Percentiles rank a stretch among this genome's conserved stretches.
phyloP scores from a whole-genome alignment of 2,797 vertebrate genomes.

The Chromobotia macracanthus region DNA sequence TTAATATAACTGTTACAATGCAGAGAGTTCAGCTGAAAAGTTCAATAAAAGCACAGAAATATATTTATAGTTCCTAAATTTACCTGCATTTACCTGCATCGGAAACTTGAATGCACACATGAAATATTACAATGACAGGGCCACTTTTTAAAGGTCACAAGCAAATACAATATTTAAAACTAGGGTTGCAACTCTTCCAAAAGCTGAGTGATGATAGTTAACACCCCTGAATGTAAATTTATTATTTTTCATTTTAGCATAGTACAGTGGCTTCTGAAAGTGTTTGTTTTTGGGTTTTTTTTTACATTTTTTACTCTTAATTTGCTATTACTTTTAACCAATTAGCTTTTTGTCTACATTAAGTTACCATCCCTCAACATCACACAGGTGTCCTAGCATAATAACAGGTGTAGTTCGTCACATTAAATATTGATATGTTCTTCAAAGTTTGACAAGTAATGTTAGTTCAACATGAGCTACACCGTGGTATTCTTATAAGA shows the following conservation, averaged over 20 bases:
- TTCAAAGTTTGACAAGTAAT: neutral
- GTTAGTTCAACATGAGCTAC: no score
- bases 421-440: neutral
- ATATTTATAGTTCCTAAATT: neutral
- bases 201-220: neutral
- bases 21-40: neutral
- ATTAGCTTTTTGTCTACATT: no score
- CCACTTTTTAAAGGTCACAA: neutral
- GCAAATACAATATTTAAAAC: neutral
- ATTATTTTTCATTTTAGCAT: neutral
- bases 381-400: no score
- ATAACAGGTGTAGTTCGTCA: neutral
- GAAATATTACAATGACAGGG: neutral
- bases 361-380: no score
- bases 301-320: no score
- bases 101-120: neutral
- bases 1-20: neutral
- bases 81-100: neutral
- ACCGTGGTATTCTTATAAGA: neutral
- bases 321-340: neutral
- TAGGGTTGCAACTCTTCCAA: neutral
- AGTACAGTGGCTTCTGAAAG: neutral
- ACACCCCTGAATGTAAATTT: neutral
- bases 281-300: no score
- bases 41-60: neutral